Percentiles rank a stretch among this genome's conserved stretches.
Evolutionary conservation across 2,113 vertebrate genomes (phyloP).

Genomic region (Xiphophorus maculatus): DNA sequence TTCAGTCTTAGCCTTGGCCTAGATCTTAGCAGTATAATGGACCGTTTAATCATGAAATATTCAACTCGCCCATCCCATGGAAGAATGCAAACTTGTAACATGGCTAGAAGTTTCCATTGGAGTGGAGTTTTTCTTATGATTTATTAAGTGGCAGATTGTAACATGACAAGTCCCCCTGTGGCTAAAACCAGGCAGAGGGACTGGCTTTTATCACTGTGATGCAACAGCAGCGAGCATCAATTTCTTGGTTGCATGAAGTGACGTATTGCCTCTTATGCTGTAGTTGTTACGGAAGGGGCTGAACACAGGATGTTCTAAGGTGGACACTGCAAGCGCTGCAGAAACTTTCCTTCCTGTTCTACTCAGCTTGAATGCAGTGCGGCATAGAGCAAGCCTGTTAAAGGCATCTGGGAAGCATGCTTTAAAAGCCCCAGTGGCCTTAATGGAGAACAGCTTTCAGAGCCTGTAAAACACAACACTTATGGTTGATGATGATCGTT

Average conservation of each 20-base stretch:
- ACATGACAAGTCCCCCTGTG: constrained; percentile 32
- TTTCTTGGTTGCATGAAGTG: constrained; percentile 30
- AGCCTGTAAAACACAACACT: constrained; percentile 59
- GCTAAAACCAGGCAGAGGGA: constrained; percentile 30
- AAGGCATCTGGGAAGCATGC: constrained; percentile 77
- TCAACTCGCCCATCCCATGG: constrained; percentile 61
- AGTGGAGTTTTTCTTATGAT: constrained; percentile 55
- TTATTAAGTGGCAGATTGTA: constrained; percentile 68
- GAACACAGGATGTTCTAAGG: constrained; percentile 77
- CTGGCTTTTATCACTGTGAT: constrained; percentile 30
- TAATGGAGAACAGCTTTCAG: constrained; percentile 57
- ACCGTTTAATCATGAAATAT: constrained; percentile 78
- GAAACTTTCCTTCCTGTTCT: constrained; percentile 75
- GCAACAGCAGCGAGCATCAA: constrained; percentile 13
- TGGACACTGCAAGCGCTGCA: constrained; percentile 74
- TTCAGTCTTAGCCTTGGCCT: constrained; percentile 71
- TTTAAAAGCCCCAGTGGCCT: constrained; percentile 52
- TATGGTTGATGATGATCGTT: constrained; percentile 57
- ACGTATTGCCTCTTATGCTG: constrained; percentile 36
- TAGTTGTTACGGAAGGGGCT: constrained; percentile 9
- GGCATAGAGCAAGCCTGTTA: constrained; percentile 50
- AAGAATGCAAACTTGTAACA: constrained; percentile 55
- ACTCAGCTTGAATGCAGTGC: constrained; percentile 36
- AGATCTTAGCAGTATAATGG: constrained; percentile 73
- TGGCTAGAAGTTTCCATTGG: constrained; percentile 55